Base-by-base conservation (phyloP, 2,888 invertebrate genomes). In the Cetonia aurata region DNA sequence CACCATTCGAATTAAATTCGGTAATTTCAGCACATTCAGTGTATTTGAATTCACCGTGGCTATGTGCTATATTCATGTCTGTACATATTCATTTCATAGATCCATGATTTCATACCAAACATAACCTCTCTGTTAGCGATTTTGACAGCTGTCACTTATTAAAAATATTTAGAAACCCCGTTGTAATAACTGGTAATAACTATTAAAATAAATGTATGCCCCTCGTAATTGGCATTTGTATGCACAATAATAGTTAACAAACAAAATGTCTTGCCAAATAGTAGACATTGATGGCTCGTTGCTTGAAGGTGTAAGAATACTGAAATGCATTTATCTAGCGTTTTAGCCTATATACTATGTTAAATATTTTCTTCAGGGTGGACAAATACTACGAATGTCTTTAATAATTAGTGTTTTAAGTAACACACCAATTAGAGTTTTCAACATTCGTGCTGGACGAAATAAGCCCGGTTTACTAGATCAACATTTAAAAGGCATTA, bases 371-470 rank as follows among this genome's bases (percentile, higher is more conserved):
- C 72, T 86, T 73, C 76, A 95, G 95, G 97, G 97, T 70, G 97
- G 97, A 0, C 97, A 98, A 87, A 94, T 96, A 72, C 86, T 97
- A 31, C 88, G 97, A 70, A 91, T 93, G 81, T 90, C 96, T 0
- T 85, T 95, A 25, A 90, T 93, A 8, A 83, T 96, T 31, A 95
- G 96, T 81, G 92, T 93, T 71, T 86, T 98, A 59, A 86, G 92
- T 66, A 86, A 88, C 46, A 88, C 90, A 66, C 92, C 95, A 0
- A 87, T 96, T 37, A 88, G 88, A 74, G 90, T 98, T 3, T 84
- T 81, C 9, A 96, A 95, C 73, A 96, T 97, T 76, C 87, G 97
- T 79, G 93, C 92, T 3, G 92, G 92, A 0, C 88, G 96, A 44
- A 88, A 89, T 19, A 94, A 92, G 78, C 94, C 96, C 4, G 97